Conservation (phyloP, 2,888 invertebrate species). For the Linyphia triangularis region DNA sequence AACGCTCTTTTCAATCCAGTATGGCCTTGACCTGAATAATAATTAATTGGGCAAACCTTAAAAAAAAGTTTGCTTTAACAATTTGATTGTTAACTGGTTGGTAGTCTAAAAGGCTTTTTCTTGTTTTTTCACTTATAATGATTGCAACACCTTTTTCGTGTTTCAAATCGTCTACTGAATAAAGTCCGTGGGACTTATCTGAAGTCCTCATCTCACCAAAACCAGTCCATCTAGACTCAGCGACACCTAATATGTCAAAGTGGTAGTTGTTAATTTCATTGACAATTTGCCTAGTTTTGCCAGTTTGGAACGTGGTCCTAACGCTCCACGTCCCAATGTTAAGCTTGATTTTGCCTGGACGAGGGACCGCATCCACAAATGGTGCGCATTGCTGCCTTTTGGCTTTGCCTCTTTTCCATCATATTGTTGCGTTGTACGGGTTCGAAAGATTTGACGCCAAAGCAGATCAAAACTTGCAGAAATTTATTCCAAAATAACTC, state of each 20-base stretch:
- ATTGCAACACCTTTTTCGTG: not conserved
- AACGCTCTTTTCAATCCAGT: too few relatives aligned
- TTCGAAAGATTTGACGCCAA: too few relatives aligned
- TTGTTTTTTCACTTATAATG: not conserved
- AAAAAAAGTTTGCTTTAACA: too few relatives aligned
- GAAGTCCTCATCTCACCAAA: not conserved
- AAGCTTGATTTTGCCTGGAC: not conserved
- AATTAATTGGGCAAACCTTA: too few relatives aligned
- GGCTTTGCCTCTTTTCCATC: too few relatives aligned
- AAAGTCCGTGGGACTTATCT: not conserved
- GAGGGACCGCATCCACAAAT: too few relatives aligned
- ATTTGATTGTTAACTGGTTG: not conserved
- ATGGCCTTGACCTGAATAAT: too few relatives aligned
- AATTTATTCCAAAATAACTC: too few relatives aligned
- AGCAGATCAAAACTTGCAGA: too few relatives aligned
- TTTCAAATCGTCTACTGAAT: too few relatives aligned
- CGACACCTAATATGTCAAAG: not conserved
- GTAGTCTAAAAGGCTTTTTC: not conserved
- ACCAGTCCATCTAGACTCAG: not conserved
- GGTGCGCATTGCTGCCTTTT: too few relatives aligned
- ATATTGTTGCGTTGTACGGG: too few relatives aligned
- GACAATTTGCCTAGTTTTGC: not conserved
- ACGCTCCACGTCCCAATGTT: not conserved
- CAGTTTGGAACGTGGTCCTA: not conserved
- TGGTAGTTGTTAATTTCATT: not conserved